Evolutionary conservation across 2,113 vertebrate genomes (phyloP).

Genomic region (Stigmatopora argus): DNA sequence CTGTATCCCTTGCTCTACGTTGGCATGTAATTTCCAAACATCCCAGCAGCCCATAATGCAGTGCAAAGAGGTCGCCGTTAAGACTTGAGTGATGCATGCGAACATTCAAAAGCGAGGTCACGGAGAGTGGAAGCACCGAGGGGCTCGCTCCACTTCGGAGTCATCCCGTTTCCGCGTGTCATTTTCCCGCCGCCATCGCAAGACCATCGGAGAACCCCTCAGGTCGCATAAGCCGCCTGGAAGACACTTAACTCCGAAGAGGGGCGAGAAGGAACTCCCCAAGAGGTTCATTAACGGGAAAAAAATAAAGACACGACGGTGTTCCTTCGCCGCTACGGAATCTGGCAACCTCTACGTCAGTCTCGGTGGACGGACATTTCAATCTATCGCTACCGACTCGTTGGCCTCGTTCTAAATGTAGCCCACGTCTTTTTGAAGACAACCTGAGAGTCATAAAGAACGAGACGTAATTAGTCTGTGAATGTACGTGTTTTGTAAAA

Average conservation of each 20-base stretch:
- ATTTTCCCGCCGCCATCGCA: constrained; percentile 10
- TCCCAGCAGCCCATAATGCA: constrained; percentile 11
- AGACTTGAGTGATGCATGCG: constrained; percentile 16
- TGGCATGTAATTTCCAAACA: constrained; percentile 6
- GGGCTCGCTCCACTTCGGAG: neutral
- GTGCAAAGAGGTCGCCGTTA: constrained; percentile 2
- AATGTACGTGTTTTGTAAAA: too few species aligned
- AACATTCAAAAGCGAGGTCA: constrained; percentile 1
- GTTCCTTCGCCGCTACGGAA: constrained; percentile 45
- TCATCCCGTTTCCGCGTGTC: neutral
- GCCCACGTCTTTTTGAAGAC: too few species aligned
- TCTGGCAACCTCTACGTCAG: constrained; percentile 43
- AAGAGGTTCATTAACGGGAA: constrained; percentile 62
- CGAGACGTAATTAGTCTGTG: too few species aligned
- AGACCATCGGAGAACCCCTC: constrained; percentile 16
- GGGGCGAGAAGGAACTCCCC: constrained; percentile 41
- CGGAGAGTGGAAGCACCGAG: constrained; percentile 14
- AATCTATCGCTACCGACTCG: constrained; percentile 51
- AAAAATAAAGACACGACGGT: constrained; percentile 14
- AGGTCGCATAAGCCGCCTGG: constrained; percentile 49
- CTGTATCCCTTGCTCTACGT: neutral
- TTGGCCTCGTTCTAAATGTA: constrained; percentile 4
- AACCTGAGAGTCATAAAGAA: too few species aligned
- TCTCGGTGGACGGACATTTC: constrained; percentile 30
- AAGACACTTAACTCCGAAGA: constrained; percentile 41